These are phyloP conservation scores for Brachyhypopomus occidentalis DNA, from an alignment of 2,113 vertebrate genomes.

Conservation along the genomic window DNA sequence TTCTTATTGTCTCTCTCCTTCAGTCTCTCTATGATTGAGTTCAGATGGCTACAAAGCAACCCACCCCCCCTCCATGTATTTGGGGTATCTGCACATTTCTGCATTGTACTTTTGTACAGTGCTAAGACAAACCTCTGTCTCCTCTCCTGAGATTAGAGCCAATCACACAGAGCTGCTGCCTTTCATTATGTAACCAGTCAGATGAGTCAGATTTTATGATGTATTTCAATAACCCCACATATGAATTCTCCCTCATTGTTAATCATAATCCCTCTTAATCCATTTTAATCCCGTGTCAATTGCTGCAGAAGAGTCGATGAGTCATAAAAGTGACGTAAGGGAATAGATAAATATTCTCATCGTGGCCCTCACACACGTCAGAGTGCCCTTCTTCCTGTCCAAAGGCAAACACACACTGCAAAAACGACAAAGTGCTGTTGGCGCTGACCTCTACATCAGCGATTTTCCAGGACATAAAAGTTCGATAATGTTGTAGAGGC, in stretches of 20 bases:
- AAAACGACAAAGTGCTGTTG: too few species aligned
- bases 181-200: slow-evolving; percentile 18
- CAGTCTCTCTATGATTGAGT: neutral
- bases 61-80: too few species aligned
- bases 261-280: slow-evolving; percentile 20
- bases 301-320: neutral
- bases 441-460: too few species aligned
- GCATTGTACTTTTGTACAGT: neutral
- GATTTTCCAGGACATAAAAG: too few species aligned
- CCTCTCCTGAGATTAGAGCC: neutral
- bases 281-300: neutral
- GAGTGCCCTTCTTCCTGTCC: neutral
- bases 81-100: neutral
- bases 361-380: neutral
- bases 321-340: slow-evolving; percentile 5
- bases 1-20: neutral
- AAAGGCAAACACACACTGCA: neutral
- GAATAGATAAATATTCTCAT: neutral
- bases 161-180: neutral
- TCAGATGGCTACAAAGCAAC: too few species aligned
- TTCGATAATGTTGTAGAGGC: too few species aligned
- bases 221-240: slow-evolving; percentile 31
- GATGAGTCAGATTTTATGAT: slow-evolving; percentile 31
- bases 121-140: neutral
- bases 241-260: slow-evolving; percentile 27